Evolutionary conservation across 2,113 vertebrate genomes (phyloP).

Genomic region (Macroglossus sobrinus): DNA sequence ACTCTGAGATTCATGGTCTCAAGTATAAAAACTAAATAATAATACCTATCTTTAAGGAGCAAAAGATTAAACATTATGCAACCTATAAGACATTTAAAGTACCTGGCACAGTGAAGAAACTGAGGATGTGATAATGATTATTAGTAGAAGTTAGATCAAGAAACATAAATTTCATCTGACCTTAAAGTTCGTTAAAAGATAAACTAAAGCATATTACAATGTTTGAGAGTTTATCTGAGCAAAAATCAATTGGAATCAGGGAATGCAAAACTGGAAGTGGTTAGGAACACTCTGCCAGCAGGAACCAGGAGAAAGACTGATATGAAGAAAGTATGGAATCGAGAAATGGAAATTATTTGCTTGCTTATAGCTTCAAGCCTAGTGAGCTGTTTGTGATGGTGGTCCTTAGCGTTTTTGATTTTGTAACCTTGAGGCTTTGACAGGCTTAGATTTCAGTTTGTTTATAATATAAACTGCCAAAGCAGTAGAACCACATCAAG

Average conservation of each 20-base stretch:
- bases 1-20: neutral
- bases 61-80: neutral
- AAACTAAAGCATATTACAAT: neutral
- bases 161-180: neutral
- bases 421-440: neutral
- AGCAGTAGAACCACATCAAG: neutral
- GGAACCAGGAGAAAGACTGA: neutral
- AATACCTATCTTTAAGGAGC: neutral
- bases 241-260: neutral
- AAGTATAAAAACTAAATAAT: neutral
- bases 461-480: neutral
- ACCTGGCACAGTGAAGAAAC: neutral
- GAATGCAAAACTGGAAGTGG: neutral
- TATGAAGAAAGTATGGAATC: neutral
- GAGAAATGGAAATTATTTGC: neutral
- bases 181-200: neutral
- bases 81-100: neutral
- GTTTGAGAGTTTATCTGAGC: neutral
- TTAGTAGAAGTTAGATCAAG: neutral
- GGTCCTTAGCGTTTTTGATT: neutral
- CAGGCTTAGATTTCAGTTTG: neutral
- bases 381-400: neutral
- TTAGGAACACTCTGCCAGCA: neutral
- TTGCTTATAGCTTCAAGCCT: neutral
- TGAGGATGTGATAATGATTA: neutral